These are phyloP conservation scores for Zoanthus solanderi DNA, from an alignment of 92 coral and sea anemone genomes.

Conservation along the genomic window DNA sequence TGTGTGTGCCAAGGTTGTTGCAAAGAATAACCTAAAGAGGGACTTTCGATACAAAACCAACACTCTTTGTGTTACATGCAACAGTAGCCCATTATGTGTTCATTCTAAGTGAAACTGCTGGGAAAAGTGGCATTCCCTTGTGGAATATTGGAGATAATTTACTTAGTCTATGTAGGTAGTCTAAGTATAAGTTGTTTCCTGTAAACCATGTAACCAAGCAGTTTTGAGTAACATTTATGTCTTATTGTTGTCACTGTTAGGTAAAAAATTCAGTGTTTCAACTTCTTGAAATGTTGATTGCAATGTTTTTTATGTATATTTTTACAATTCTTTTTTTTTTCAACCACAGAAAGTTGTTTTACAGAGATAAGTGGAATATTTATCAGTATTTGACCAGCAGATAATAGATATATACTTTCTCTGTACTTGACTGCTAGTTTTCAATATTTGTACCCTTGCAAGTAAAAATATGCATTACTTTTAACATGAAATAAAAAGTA, in stretches of 20 bases:
- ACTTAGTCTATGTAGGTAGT: not conserved
- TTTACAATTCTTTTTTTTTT: not conserved
- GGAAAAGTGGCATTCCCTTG: constrained; percentile 4
- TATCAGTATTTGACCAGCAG: not conserved
- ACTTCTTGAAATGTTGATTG: not conserved
- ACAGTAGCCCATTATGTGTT: constrained; percentile 42
- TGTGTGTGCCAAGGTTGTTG: constrained; percentile 56
- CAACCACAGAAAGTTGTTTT: not conserved
- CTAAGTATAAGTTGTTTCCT: not conserved
- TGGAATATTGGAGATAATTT: not conserved
- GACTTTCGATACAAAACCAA: constrained; percentile 6
- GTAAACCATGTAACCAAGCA: not conserved
- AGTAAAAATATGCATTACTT: not conserved
- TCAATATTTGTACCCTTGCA: not conserved
- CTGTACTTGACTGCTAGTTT: not conserved
- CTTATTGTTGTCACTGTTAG: not conserved
- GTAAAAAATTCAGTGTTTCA: not conserved
- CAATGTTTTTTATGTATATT: not conserved
- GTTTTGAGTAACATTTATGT: not conserved
- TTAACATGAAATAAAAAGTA: not conserved
- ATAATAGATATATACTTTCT: not conserved
- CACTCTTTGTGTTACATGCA: constrained; percentile 56
- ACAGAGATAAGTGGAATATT: not conserved
- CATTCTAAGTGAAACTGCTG: not conserved
- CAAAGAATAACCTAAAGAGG: constrained; percentile 28